These are phyloP conservation scores for Distichodus sexfasciatus DNA, from an alignment of 2,797 vertebrate genomes.

Conservation along the genomic window DNA sequence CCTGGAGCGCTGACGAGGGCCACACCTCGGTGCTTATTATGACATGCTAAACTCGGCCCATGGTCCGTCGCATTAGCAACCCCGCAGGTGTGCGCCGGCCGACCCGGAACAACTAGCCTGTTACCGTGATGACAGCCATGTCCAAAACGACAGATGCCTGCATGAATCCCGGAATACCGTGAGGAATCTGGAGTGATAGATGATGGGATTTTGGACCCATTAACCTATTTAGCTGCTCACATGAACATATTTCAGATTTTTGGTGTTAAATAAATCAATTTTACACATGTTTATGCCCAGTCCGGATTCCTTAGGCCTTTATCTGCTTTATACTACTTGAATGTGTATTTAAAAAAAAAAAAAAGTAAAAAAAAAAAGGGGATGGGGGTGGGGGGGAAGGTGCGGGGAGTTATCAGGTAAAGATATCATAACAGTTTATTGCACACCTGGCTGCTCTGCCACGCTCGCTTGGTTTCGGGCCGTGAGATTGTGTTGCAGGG, in stretches of 20 bases:
- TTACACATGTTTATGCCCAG: no score
- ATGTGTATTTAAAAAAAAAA: no score
- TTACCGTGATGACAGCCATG: conserved; percentile 29
- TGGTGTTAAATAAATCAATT: no score
- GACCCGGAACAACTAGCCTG: conserved; percentile 6
- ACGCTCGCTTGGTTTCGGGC: neutral
- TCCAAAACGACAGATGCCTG: conserved; percentile 42
- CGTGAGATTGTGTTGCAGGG: conserved; percentile 12
- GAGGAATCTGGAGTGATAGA: conserved; percentile 9
- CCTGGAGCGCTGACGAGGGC: conserved; percentile 34
- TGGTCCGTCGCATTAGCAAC: neutral
- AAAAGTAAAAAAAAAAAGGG: no score
- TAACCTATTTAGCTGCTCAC: neutral
- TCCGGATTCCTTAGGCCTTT: no score
- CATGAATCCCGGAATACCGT: conserved; percentile 9
- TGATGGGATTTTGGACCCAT: neutral
- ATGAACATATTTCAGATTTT: no score
- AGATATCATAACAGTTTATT: conserved; percentile 25
- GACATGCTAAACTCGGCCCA: conserved; percentile 44
- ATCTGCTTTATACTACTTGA: no score
- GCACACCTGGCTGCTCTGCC: conserved; percentile 36
- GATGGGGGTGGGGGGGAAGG: no score
- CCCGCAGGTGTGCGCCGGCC: conserved; percentile 37
- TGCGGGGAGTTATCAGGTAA: no score
- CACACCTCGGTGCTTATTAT: conserved; percentile 54